phyloP scores from a whole-genome alignment of 1,140 invertebrate species.

The Calycopis cecrops region DNA sequence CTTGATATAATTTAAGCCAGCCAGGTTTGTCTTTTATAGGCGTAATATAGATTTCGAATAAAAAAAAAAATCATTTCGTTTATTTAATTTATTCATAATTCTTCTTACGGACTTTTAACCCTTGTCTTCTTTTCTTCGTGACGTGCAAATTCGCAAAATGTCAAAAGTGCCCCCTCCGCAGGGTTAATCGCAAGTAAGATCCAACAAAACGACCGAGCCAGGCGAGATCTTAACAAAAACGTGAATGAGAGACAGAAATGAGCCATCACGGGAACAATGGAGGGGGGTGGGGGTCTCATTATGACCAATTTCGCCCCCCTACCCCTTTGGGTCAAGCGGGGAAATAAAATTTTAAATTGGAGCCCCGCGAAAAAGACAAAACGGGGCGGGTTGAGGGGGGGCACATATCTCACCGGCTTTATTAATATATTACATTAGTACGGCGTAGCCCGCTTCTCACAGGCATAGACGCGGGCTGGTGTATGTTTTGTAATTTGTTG shows the following conservation, averaged over 20 bases:
- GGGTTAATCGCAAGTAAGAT: conserved; percentile 12
- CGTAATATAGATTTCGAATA: too few species aligned
- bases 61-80: too few species aligned
- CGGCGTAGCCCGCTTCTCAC: too few species aligned
- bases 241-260: conserved; percentile 55
- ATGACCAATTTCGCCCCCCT: conserved; percentile 53
- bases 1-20: too few species aligned
- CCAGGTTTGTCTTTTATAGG: too few species aligned
- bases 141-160: too few species aligned
- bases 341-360: conserved; percentile 71
- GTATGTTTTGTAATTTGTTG: too few species aligned
- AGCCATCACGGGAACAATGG: conserved; percentile 62
- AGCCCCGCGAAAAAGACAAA: conserved; percentile 67
- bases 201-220: conserved; percentile 13
- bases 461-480: too few species aligned
- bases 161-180: background rate
- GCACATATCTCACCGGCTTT: conserved; percentile 27
- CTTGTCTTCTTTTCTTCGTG: too few species aligned
- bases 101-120: too few species aligned
- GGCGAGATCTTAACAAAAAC: conserved; percentile 46
- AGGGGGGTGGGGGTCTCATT: conserved; percentile 52
- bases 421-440: background rate
- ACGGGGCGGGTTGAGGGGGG: conserved; percentile 37
- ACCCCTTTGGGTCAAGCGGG: conserved; percentile 59
- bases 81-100: too few species aligned